These are phyloP conservation scores for Melitaea cinxia DNA, from an alignment of 1,140 invertebrate genomes.

Conservation along the genomic window DNA sequence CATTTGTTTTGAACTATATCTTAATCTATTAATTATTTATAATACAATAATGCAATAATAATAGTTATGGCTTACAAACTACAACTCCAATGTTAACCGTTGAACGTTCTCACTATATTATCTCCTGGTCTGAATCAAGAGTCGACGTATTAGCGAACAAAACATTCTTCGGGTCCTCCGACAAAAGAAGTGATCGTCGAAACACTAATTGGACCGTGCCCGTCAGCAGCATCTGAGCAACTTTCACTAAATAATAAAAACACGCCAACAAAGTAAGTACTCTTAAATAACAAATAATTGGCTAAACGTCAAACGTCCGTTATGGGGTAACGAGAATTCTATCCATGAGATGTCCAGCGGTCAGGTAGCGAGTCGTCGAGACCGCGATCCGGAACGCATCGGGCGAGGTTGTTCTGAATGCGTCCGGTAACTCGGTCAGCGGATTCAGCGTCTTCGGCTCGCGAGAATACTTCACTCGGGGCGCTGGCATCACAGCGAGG, in stretches of 20 bases:
- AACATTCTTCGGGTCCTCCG: conserved; percentile 54
- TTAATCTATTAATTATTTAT: conserved; percentile 65
- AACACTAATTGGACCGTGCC: conserved; percentile 74
- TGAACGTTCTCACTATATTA: conserved; percentile 51
- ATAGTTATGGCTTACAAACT: conserved; percentile 72
- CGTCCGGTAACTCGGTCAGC: conserved; percentile 61
- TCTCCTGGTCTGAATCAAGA: conserved; percentile 44
- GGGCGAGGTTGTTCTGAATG: conserved; percentile 43
- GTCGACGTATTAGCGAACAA: conserved; percentile 47
- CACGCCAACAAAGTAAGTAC: conserved; percentile 77
- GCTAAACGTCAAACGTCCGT: conserved; percentile 67
- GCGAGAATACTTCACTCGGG: conserved; percentile 54
- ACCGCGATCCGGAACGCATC: conserved; percentile 46
- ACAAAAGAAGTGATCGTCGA: conserved; percentile 66
- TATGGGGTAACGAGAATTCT: conserved; percentile 56
- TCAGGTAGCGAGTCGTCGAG: conserved; percentile 38
- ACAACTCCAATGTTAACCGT: conserved; percentile 65
- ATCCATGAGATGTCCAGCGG: conserved; percentile 49
- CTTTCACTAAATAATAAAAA: conserved; percentile 81
- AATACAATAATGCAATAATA: conserved; percentile 77
- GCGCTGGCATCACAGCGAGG: conserved; percentile 68
- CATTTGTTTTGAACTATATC: conserved; percentile 78
- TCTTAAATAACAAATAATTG: conserved; percentile 76
- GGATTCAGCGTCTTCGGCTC: conserved; percentile 56
- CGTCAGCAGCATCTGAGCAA: conserved; percentile 74